These are phyloP conservation scores for Leptinotarsa lineolata DNA, from an alignment of 1,140 invertebrate species.

Conservation along the genomic window DNA sequence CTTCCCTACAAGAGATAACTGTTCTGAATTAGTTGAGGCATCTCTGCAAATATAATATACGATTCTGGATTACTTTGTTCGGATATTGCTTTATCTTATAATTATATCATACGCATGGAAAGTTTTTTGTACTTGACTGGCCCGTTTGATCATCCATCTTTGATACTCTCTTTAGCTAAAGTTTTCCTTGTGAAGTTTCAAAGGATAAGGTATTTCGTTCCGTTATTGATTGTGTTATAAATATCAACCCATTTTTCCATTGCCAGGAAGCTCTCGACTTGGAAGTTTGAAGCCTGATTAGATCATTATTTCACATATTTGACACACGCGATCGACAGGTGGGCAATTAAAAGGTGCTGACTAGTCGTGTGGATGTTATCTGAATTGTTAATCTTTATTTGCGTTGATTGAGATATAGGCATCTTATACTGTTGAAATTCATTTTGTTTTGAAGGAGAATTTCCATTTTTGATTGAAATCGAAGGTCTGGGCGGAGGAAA, in stretches of 20 bases:
- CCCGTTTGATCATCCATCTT: background rate
- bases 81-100: too few species aligned
- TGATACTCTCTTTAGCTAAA: background rate
- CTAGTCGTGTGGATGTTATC: background rate
- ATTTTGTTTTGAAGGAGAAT: too few species aligned
- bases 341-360: background rate
- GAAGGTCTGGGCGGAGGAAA: too few species aligned
- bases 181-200: background rate
- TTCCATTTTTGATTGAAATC: too few species aligned
- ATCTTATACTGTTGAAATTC: too few species aligned
- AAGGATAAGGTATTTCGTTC: background rate
- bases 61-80: too few species aligned
- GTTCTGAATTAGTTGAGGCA: too few species aligned
- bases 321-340: slow-evolving; percentile 4
- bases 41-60: too few species aligned
- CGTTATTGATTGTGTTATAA: background rate
- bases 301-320: background rate
- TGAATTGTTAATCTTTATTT: background rate
- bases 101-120: background rate
- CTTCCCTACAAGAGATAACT: too few species aligned
- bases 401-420: too few species aligned
- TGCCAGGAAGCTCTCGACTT: background rate
- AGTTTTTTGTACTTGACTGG: background rate
- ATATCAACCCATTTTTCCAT: background rate
- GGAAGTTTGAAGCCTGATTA: background rate